Evolutionary conservation across 2,888 invertebrate species (phyloP).

Genomic region (Tolmerus cingulatus): DNA sequence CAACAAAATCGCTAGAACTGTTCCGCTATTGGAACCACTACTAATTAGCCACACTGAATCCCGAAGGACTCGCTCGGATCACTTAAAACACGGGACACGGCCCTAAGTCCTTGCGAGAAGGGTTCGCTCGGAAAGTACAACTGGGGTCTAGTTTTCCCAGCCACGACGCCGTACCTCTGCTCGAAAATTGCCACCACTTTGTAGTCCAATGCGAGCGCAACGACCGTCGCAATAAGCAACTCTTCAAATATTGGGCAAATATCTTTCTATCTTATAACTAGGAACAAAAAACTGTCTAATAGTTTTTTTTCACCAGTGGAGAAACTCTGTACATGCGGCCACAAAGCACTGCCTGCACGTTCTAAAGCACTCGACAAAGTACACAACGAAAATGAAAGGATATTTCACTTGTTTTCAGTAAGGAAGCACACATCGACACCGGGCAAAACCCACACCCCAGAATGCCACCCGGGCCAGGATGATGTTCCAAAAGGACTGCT

Average conservation of each 20-base stretch:
- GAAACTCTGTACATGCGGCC: constrained; percentile 33
- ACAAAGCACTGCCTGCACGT: constrained; percentile 26
- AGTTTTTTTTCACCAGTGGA: background rate
- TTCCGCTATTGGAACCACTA: constrained; percentile 8
- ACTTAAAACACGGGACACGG: background rate
- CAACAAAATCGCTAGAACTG: constrained; percentile 17
- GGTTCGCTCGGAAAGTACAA: background rate
- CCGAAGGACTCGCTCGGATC: background rate
- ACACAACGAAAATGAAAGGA: constrained; percentile 48
- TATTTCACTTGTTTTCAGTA: constrained; percentile 36
- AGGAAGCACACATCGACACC: background rate
- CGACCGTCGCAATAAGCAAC: background rate
- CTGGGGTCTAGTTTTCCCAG: background rate
- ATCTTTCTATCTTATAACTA: background rate
- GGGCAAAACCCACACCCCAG: background rate
- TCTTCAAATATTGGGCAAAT: constrained; percentile 1
- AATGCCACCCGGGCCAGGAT: background rate
- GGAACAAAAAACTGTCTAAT: constrained; percentile 6
- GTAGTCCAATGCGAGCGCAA: background rate
- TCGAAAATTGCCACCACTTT: background rate
- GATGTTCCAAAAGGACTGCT: background rate
- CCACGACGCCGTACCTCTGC: background rate
- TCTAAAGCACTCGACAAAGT: constrained; percentile 42
- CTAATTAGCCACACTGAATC: constrained; percentile 21
- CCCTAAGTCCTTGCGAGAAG: background rate